These are phyloP conservation scores for Mareca strepera DNA, from an alignment of 2,797 vertebrate genomes.

Conservation along the genomic window DNA sequence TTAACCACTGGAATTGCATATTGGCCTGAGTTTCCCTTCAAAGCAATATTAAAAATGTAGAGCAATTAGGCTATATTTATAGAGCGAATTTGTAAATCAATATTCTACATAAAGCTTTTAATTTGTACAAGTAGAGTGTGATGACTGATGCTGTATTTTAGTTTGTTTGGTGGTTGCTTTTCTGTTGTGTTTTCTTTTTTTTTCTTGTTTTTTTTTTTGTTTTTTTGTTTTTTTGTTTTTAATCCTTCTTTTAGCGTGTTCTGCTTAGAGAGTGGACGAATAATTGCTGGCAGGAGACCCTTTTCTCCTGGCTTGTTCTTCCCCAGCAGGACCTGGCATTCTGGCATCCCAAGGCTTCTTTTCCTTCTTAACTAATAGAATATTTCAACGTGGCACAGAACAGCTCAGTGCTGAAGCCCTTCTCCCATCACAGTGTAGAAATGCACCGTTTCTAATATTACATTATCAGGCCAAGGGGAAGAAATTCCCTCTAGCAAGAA, in stretches of 20 bases:
- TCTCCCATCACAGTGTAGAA: not conserved
- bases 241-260: not conserved
- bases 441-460: not conserved
- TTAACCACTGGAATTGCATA: slow-evolving; percentile 44
- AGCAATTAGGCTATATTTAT: slow-evolving; percentile 60
- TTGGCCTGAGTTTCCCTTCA: slow-evolving; percentile 50
- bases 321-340: not conserved
- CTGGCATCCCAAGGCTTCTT: not conserved
- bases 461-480: not conserved
- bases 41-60: slow-evolving; percentile 40
- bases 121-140: slow-evolving; percentile 6
- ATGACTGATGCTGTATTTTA: not conserved
- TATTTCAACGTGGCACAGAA: not conserved
- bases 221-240: not conserved
- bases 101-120: slow-evolving; percentile 41
- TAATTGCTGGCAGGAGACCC: not conserved
- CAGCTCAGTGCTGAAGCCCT: not conserved
- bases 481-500: accelerated
- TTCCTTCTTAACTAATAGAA: not conserved
- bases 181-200: not conserved
- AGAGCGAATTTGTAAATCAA: slow-evolving; percentile 27
- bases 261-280: not conserved
- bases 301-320: not conserved
- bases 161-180: not conserved
- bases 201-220: not conserved